These are phyloP conservation scores for Leucopternis melanops DNA, from an alignment of 2,113 vertebrate genomes.

Conservation along the genomic window DNA sequence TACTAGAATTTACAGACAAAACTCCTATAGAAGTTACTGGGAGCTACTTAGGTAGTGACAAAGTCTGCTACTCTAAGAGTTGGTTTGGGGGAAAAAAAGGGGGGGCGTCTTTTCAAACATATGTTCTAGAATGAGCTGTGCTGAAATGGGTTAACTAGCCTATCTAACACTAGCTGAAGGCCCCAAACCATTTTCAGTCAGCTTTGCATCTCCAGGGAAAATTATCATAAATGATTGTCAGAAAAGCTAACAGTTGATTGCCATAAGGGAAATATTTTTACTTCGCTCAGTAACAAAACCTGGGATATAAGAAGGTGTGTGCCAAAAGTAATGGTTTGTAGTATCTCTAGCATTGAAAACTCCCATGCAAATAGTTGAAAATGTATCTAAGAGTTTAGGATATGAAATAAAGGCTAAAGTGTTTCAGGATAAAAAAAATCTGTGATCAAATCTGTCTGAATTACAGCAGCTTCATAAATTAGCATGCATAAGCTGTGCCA, in stretches of 20 bases:
- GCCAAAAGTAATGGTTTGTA: neutral
- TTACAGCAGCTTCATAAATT: neutral
- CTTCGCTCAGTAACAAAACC: neutral
- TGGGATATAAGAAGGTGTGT: neutral
- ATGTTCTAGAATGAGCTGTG: neutral
- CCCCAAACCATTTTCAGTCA: neutral
- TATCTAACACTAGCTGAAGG: neutral
- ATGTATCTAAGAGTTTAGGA: neutral
- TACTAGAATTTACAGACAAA: neutral
- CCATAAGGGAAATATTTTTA: neutral
- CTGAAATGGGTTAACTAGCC: neutral
- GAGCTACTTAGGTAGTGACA: neutral
- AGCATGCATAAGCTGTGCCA: neutral
- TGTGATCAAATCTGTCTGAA: neutral
- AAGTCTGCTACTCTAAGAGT: neutral
- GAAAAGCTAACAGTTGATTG: neutral
- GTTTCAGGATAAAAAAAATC: neutral
- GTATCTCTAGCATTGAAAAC: neutral
- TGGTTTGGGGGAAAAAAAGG: neutral
- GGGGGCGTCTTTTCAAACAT: neutral
- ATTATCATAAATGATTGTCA: neutral
- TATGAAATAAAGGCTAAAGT: neutral
- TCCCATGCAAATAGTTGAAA: neutral
- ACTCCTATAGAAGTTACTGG: neutral
- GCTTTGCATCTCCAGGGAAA: neutral